These are phyloP conservation scores for Pherbina coryleti DNA, from an alignment of 2,888 invertebrate genomes.

Conservation along the genomic window DNA sequence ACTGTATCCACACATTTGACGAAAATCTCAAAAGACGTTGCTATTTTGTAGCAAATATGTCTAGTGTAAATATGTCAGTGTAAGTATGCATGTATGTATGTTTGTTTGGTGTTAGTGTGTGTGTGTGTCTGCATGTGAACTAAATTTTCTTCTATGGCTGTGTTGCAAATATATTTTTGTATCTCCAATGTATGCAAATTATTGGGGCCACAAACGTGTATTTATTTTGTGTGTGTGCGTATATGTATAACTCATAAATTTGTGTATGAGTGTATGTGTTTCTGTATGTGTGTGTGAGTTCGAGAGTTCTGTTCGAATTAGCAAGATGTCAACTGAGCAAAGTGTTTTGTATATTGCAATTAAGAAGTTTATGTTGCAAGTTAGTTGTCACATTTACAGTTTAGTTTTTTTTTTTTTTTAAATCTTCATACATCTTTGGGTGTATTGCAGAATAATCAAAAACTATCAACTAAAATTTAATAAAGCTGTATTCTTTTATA, in stretches of 20 bases:
- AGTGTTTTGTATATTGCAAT: conserved; percentile 5
- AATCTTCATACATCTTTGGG: no score
- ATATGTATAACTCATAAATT: background rate
- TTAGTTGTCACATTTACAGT: no score
- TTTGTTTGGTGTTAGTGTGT: background rate
- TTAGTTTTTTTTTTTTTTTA: no score
- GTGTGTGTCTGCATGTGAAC: background rate
- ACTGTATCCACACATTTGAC: background rate
- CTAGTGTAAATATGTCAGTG: no score
- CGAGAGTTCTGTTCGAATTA: background rate
- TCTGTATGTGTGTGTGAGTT: background rate
- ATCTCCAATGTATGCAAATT: background rate
- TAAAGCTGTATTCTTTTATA: no score
- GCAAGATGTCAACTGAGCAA: background rate
- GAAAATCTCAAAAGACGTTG: background rate
- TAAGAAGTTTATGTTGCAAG: background rate
- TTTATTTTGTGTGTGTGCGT: background rate
- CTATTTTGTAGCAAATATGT: background rate
- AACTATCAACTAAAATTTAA: no score
- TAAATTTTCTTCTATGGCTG: background rate
- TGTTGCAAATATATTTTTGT: background rate
- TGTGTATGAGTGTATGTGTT: background rate
- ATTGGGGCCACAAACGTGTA: conserved; percentile 1
- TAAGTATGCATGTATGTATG: background rate
- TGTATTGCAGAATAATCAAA: no score